These are phyloP conservation scores for Listrodromus nycthemerus DNA, from an alignment of 2,888 invertebrate genomes.

Conservation along the genomic window DNA sequence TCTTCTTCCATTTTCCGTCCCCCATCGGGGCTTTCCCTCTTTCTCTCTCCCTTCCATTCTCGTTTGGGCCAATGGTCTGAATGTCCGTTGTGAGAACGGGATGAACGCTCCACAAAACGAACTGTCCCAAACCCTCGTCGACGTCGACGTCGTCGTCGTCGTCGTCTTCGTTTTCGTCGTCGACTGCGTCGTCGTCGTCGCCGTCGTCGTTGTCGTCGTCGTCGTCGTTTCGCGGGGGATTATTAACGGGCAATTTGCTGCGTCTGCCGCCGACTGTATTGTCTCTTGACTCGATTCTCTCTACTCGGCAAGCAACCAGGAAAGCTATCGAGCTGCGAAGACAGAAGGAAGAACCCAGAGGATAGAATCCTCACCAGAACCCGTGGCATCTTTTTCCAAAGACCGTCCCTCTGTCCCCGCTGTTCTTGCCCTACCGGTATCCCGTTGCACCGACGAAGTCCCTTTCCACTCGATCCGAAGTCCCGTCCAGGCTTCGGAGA, in stretches of 20 bases:
- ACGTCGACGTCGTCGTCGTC: conserved; percentile 64
- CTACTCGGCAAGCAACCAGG: conserved; percentile 58
- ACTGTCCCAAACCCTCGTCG: conserved; percentile 61
- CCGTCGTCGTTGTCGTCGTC: conserved; percentile 66
- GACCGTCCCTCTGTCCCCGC: conserved; percentile 44
- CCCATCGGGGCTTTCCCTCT: conserved; percentile 25
- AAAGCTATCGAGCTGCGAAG: conserved; percentile 49
- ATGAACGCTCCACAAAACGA: conserved; percentile 43
- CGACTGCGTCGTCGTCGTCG: conserved; percentile 55
- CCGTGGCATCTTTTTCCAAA: conserved; percentile 66
- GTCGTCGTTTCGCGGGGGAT: conserved; percentile 75
- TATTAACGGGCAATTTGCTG: conserved; percentile 84
- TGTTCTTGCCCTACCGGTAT: conserved; percentile 35
- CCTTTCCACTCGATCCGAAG: conserved; percentile 63
- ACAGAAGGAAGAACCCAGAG: conserved; percentile 48
- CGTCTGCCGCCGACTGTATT: conserved; percentile 84
- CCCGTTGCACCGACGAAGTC: conserved; percentile 47
- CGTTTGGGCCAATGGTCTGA: conserved; percentile 57
- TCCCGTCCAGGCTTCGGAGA: conserved; percentile 34
- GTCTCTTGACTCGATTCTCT: conserved; percentile 74
- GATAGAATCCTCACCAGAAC: conserved; percentile 40
- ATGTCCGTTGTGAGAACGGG: conserved; percentile 33
- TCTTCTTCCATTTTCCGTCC: conserved; percentile 44
- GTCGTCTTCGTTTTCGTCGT: conserved; percentile 64
- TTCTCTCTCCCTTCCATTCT: conserved; percentile 49